phyloP scores from a whole-genome alignment of 2,888 invertebrate species.

The Auanema sp. region DNA sequence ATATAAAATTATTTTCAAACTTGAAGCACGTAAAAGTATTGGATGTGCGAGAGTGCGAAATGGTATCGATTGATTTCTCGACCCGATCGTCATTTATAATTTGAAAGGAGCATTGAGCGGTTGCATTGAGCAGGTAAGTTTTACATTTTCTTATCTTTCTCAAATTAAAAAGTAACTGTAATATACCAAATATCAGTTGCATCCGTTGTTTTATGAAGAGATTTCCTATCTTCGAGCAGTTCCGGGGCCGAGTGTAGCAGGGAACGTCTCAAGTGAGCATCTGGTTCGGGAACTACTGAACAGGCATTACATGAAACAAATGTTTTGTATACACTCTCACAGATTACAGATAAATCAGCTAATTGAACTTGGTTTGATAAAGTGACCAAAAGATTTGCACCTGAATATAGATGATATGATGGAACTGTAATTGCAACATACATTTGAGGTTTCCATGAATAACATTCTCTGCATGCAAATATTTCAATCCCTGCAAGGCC shows the following conservation, averaged over 20 bases:
- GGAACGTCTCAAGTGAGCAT: conserved; percentile 26
- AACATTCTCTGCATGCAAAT: conserved; percentile 26
- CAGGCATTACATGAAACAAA: neutral
- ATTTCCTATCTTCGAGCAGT: conserved; percentile 22
- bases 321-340: conserved; percentile 8
- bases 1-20: no score
- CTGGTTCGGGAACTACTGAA: conserved; percentile 22
- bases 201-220: conserved; percentile 25
- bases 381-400: conserved; percentile 36
- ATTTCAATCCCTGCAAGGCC: conserved; percentile 27
- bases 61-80: no score
- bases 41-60: no score
- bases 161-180: neutral
- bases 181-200: conserved; percentile 35
- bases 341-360: conserved; percentile 25
- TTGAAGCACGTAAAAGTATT: no score
- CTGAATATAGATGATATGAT: conserved; percentile 17
- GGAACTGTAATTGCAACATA: conserved; percentile 5
- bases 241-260: conserved; percentile 41
- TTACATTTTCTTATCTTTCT: neutral
- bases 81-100: no score
- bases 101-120: no score
- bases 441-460: conserved; percentile 38
- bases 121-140: neutral
- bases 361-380: conserved; percentile 38